Evolutionary conservation across 2,888 invertebrate species (phyloP).

Genomic region (Cheilosia vulpina): DNA sequence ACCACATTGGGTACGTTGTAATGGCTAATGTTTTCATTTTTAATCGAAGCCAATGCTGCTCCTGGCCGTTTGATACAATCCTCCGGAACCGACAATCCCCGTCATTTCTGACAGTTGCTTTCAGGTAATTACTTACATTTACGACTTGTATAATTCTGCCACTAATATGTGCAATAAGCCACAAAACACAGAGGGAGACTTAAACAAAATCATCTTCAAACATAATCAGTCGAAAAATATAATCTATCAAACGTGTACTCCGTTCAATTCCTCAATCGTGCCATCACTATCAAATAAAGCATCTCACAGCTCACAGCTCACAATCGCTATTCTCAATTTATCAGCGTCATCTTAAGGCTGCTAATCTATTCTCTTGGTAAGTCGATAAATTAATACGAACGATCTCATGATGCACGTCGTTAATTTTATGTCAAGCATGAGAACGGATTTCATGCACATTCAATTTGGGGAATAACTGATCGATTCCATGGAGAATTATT

Average conservation of each 20-base stretch:
- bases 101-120: too few relatives aligned
- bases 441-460: constrained; percentile 21
- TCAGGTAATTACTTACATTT: not conserved
- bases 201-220: not conserved
- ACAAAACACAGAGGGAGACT: not conserved
- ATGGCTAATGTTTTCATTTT: too few relatives aligned
- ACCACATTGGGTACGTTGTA: too few relatives aligned
- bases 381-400: constrained; percentile 41
- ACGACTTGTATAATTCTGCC: not conserved
- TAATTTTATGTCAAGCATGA: constrained; percentile 1
- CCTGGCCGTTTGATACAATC: too few relatives aligned
- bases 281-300: constrained; percentile 27
- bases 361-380: constrained; percentile 30
- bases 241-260: constrained; percentile 21
- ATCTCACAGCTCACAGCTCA: not conserved
- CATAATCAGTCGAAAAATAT: constrained; percentile 13
- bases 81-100: too few relatives aligned
- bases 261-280: constrained; percentile 4
- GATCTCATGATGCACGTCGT: constrained; percentile 33
- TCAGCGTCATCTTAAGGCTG: constrained; percentile 7
- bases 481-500: constrained; percentile 16
- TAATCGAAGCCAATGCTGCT: too few relatives aligned
- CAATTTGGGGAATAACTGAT: constrained; percentile 11
- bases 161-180: not conserved
- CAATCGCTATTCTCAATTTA: not conserved